Evolutionary conservation across 2,113 vertebrate genomes (phyloP).

Genomic region (Piprites chloris): DNA sequence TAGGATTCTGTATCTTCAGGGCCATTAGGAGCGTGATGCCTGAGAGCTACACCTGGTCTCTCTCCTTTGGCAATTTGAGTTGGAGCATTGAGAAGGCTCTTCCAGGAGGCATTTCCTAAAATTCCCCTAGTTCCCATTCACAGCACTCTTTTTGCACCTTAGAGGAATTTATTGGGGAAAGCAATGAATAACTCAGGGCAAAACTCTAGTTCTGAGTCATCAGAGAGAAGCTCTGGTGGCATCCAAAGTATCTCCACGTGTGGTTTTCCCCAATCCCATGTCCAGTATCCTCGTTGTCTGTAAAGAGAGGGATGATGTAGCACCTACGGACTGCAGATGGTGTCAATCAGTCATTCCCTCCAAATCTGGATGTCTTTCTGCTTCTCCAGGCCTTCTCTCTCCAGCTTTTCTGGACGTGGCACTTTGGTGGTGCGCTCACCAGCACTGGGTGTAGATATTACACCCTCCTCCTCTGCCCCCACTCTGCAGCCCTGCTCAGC

Average conservation of each 20-base stretch:
- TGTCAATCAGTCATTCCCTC: not conserved
- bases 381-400: not conserved
- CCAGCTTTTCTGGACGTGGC: not conserved
- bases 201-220: not conserved
- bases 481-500: not conserved
- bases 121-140: not conserved
- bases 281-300: fast-evolving
- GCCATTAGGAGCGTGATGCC: not conserved
- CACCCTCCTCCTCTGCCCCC: not conserved
- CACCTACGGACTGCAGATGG: not conserved
- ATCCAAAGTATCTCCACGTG: not conserved
- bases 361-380: not conserved
- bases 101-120: not conserved
- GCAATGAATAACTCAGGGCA: fast-evolving
- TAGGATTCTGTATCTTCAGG: not conserved
- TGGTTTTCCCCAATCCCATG: not conserved
- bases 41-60: not conserved
- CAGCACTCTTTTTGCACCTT: not conserved
- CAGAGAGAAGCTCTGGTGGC: not conserved
- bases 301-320: not conserved
- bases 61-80: not conserved
- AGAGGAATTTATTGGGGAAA: not conserved
- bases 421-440: not conserved
- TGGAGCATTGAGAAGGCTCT: not conserved
- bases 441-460: not conserved